Evolutionary conservation across 2,797 vertebrate genomes (phyloP).

Genomic region (Urophycis tenuis): DNA sequence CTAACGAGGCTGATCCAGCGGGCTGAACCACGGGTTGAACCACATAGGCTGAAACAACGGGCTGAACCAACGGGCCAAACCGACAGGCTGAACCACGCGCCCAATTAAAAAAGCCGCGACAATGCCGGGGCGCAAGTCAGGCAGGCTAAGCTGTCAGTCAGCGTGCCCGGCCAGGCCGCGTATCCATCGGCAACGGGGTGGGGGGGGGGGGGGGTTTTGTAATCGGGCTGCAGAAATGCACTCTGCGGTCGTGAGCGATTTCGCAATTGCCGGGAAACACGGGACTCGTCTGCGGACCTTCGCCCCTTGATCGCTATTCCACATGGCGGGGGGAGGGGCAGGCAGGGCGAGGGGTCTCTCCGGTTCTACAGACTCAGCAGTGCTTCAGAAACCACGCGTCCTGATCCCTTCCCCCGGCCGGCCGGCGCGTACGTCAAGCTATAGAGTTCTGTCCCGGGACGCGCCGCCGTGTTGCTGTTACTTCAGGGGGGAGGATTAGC

Average conservation of each 20-base stretch:
- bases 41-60: too few relatives aligned
- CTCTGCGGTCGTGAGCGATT: background rate
- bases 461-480: background rate
- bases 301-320: background rate
- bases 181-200: background rate
- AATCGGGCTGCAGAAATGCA: background rate
- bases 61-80: too few relatives aligned
- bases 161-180: background rate
- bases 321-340: background rate
- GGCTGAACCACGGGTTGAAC: too few relatives aligned
- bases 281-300: background rate
- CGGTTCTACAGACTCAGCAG: background rate
- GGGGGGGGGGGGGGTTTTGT: too few relatives aligned
- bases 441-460: background rate
- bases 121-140: background rate
- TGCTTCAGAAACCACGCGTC: background rate
- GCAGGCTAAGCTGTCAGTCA: background rate
- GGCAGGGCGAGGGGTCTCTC: background rate
- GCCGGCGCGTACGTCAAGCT: background rate
- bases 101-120: background rate
- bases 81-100: background rate
- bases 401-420: background rate
- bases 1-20: too few relatives aligned
- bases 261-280: background rate
- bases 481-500: background rate